Conservation (phyloP, 2,113 vertebrate genomes). For the Tachysurus vachellii region DNA sequence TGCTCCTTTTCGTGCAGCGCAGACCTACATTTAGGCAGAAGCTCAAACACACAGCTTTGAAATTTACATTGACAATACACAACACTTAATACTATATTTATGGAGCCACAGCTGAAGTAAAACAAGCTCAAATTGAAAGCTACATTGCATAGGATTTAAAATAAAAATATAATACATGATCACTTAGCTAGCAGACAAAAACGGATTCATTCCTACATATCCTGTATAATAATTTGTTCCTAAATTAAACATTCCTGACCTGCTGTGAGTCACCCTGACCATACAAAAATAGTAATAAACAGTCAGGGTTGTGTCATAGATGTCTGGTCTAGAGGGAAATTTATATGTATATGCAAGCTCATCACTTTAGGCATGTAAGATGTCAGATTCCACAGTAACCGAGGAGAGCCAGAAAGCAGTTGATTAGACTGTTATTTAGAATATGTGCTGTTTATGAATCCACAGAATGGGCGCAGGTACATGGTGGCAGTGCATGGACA, state of each 20-base stretch:
- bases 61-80: no score
- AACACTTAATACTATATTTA: conserved; percentile 3
- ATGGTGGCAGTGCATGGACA: background rate
- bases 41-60: background rate
- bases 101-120: background rate
- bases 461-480: background rate
- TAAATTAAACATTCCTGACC: background rate
- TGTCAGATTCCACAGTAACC: background rate
- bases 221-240: background rate
- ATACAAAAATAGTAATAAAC: background rate
- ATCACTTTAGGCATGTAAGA: background rate
- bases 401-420: background rate
- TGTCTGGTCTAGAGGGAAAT: background rate
- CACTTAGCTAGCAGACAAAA: background rate
- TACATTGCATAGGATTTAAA: background rate
- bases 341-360: background rate
- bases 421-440: background rate
- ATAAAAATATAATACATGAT: background rate
- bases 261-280: background rate
- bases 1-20: background rate
- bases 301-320: background rate
- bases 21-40: background rate
- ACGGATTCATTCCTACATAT: background rate
- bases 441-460: background rate
- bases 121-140: background rate